Base-by-base conservation (phyloP, 2,113 vertebrate genomes). In the Pachycephala philippinensis region DNA sequence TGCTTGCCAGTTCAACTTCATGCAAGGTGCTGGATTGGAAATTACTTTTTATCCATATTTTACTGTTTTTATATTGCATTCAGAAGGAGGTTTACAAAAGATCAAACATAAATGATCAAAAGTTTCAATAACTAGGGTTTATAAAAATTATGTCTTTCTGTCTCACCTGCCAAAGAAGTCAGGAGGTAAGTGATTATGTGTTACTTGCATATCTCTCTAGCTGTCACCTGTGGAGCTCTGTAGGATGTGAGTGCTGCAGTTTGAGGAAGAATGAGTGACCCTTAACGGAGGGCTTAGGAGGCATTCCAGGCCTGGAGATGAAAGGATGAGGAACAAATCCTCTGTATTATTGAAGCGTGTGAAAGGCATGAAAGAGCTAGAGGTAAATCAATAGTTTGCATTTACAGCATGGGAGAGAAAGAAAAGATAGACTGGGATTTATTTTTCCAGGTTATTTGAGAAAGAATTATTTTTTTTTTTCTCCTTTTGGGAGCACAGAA, bases 341-440 rank as follows among this genome's bases (percentile, higher is more conserved):
- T 95, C 79, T 81, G 89, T 95, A 87, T 96, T 97, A 96, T 57
- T 96, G 93, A 96, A 97, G 88, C 17, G 52, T 96, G 94, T 65
- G 88, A 96, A 96, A 56, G 69, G 89, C 72, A 89, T 97, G 89
- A 92, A 97, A 93, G 92, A 95, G 84, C 33, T 76, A 85, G 91
- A 63, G 45, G 44, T 78, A 93, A 97, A 97, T 98, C 97, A 96
- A 97, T 98, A 97, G 66, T 90, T 95, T 97, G 80, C 92, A 93
- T 96, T 97, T 97, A 89, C 30, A 93, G 91, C 66, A 85, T 49
- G 92, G 52, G 40, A 91, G 54, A 76, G 68, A 33, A 42, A 44
- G 84, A 79, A 92, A 94, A 87, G 15, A 87, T 64, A 93, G 92
- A 94, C 83, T 77, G 65, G 71, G 84, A 89, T 96, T 96, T 97